Percentiles rank a stretch among this genome's conserved stretches.
phyloP scores from a whole-genome alignment of 2,888 invertebrate genomes.

The Orthosia gothica region DNA sequence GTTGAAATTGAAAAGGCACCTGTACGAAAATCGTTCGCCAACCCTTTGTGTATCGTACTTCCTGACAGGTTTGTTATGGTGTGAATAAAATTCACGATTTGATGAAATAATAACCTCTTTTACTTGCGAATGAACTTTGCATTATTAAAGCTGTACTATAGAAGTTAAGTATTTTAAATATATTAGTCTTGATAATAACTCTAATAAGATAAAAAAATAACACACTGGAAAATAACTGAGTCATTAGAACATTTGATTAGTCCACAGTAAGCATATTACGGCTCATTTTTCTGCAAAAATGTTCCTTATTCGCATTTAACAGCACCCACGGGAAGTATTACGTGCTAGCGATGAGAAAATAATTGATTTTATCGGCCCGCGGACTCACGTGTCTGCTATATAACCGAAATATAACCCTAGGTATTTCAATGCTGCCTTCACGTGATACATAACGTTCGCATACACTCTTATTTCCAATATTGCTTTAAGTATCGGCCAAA shows the following conservation, averaged over 20 bases:
- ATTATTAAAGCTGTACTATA: not conserved
- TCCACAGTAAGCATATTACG: not conserved
- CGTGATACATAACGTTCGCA: constrained; percentile 12
- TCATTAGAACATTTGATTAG: not conserved
- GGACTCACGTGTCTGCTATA: not conserved
- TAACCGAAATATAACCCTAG: constrained; percentile 1
- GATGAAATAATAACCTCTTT: not conserved
- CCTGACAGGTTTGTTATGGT: constrained; percentile 16
- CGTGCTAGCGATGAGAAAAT: not conserved
- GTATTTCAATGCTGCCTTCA: constrained; percentile 2
- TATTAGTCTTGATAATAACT: not conserved
- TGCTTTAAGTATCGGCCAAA: constrained; percentile 57
- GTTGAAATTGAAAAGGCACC: constrained; percentile 71
- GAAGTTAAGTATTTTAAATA: not conserved
- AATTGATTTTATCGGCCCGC: constrained; percentile 20
- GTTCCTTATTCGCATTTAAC: constrained; percentile 2
- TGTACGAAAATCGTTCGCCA: constrained; percentile 66
- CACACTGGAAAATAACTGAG: not conserved
- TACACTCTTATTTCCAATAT: constrained; percentile 30
- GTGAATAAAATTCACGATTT: not conserved
- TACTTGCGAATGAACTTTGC: not conserved
- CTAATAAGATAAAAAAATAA: not conserved
- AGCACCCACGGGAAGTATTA: not conserved
- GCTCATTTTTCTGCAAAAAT: not conserved
- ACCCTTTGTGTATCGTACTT: constrained; percentile 54